Percentiles rank a stretch among this genome's conserved stretches.
These are phyloP conservation scores for Drepanosiphum platanoidis DNA, from an alignment of 2,888 invertebrate genomes.

Conservation along the genomic window DNA sequence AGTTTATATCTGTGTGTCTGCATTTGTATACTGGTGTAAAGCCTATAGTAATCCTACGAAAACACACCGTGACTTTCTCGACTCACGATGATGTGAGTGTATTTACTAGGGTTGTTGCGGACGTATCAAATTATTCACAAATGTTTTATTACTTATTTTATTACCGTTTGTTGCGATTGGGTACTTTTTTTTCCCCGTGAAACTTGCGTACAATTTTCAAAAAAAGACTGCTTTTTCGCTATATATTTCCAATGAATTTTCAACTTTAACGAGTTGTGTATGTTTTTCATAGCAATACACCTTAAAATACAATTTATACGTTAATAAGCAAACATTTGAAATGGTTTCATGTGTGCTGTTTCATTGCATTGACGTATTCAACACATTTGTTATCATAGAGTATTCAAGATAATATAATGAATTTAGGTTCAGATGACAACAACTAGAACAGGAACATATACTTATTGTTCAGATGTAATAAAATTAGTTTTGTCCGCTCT, in stretches of 20 bases:
- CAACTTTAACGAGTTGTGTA: neutral
- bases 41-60: no score
- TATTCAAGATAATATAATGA: neutral
- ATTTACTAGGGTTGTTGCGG: no score
- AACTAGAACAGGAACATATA: slow-evolving; percentile 48
- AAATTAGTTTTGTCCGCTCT: slow-evolving; percentile 48
- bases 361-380: neutral
- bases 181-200: no score
- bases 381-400: slow-evolving; percentile 3
- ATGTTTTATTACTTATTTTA: no score
- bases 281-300: neutral
- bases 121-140: no score
- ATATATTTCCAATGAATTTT: neutral
- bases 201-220: neutral
- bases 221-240: neutral
- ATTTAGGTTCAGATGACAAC: slow-evolving; percentile 5
- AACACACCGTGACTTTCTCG: no score
- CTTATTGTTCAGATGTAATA: slow-evolving; percentile 55
- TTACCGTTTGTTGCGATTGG: no score
- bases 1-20: no score
- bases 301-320: neutral
- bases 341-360: neutral
- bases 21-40: no score
- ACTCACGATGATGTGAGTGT: no score
- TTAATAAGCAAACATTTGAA: slow-evolving; percentile 9